These are phyloP conservation scores for Peromyscus polionotus DNA, from an alignment of 2,113 vertebrate genomes.

Conservation along the genomic window DNA sequence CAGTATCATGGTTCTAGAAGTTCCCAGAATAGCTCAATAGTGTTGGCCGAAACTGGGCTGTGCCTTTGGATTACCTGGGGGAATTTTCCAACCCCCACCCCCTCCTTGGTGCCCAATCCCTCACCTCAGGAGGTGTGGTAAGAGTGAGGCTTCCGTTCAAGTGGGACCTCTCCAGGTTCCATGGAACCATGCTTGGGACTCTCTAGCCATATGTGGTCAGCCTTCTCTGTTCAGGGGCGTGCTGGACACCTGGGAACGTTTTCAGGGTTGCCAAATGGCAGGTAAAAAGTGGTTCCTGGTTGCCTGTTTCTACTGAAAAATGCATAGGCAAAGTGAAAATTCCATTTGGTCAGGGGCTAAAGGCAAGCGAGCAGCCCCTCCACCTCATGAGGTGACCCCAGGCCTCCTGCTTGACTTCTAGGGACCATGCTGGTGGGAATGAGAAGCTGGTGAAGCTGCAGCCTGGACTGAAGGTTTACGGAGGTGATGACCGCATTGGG, in stretches of 20 bases:
- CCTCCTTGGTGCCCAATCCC: too few species aligned
- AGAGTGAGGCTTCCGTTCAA: background rate
- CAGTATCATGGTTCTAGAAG: background rate
- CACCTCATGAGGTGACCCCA: background rate
- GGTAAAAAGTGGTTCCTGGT: background rate
- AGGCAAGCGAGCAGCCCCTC: background rate
- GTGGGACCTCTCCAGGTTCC: background rate
- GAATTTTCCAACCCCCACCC: accelerated
- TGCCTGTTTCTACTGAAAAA: background rate
- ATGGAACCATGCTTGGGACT: background rate
- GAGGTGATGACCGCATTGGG: slow-evolving; percentile 94
- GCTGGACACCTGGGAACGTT: background rate
- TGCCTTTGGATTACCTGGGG: background rate
- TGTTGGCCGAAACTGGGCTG: background rate
- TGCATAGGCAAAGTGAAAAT: background rate
- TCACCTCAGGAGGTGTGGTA: background rate
- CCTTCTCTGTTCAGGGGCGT: background rate
- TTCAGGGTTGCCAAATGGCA: background rate
- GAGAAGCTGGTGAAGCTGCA: slow-evolving; percentile 95
- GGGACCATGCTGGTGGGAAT: slow-evolving; percentile 98
- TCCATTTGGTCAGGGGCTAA: background rate
- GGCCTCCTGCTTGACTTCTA: slow-evolving; percentile 68
- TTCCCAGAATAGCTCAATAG: background rate
- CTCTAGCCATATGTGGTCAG: background rate
- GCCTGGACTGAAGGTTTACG: slow-evolving; percentile 93